These are phyloP conservation scores for Gonocerus acuteangulatus DNA, from an alignment of 2,888 invertebrate species.

Conservation along the genomic window DNA sequence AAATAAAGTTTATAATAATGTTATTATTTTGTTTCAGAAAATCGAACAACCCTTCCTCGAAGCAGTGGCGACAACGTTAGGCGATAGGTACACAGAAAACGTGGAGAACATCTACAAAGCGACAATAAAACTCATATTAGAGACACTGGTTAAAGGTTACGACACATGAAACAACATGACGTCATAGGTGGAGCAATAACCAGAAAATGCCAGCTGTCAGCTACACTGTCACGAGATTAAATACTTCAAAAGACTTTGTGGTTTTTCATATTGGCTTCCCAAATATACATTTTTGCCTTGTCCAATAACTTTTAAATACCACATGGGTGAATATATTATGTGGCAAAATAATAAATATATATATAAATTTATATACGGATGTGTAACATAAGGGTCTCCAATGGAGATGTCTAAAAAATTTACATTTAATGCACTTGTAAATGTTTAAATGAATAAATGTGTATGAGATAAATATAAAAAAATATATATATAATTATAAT, in stretches of 20 bases:
- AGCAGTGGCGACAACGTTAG: conserved; percentile 76
- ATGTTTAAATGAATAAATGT: conserved; percentile 2
- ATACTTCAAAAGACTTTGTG: no score
- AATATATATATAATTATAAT: conserved; percentile 8
- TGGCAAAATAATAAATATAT: no score
- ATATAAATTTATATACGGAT: conserved; percentile 1
- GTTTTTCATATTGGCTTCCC: no score
- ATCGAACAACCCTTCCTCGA: conserved; percentile 81
- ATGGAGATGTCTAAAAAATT: conserved; percentile 8
- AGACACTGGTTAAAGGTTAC: conserved; percentile 70
- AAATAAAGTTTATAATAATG: no score
- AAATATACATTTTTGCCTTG: no score
- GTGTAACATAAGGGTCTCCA: conserved; percentile 2
- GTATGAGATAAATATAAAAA: no score
- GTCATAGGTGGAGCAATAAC: neutral
- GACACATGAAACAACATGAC: conserved; percentile 31
- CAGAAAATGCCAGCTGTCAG: no score
- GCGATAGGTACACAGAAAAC: conserved; percentile 81
- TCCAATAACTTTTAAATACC: no score
- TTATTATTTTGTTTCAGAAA: conserved; percentile 60
- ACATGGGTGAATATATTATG: no score
- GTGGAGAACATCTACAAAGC: conserved; percentile 81
- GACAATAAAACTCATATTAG: conserved; percentile 79
- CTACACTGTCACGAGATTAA: no score
- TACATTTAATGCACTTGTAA: conserved; percentile 20